Evolutionary conservation across 2,888 invertebrate species (phyloP).

Genomic region (Drosophila cognata): DNA sequence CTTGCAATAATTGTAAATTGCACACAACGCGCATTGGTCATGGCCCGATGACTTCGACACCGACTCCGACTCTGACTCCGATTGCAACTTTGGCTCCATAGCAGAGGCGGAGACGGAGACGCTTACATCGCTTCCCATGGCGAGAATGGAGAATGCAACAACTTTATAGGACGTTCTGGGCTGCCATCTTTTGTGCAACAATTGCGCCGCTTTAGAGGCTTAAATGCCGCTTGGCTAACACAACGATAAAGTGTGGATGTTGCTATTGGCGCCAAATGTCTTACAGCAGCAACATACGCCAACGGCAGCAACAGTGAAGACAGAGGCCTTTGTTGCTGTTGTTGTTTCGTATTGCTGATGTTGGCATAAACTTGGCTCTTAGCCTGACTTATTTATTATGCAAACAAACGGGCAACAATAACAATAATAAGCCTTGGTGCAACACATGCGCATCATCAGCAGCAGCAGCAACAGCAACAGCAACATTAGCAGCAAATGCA

Average conservation of each 20-base stretch:
- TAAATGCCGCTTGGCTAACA: constrained; percentile 35
- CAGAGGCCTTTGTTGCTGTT: neutral
- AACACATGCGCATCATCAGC: constrained; percentile 44
- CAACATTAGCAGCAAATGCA: constrained; percentile 17
- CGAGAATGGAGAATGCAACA: constrained; percentile 22
- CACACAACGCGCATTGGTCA: constrained; percentile 44
- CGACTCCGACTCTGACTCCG: neutral
- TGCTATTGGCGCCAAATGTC: constrained; percentile 41
- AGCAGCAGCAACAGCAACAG: constrained; percentile 31
- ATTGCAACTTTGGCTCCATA: neutral
- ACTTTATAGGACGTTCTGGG: constrained; percentile 13
- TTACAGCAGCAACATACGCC: constrained; percentile 26
- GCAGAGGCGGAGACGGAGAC: neutral
- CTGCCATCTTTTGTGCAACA: constrained; percentile 26
- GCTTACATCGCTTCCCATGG: constrained; percentile 28
- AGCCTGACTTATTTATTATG: constrained; percentile 52
- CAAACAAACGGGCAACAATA: constrained; percentile 44
- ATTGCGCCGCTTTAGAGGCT: constrained; percentile 29
- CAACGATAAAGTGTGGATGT: constrained; percentile 23
- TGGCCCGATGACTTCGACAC: constrained; percentile 27
- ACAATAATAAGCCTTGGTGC: constrained; percentile 35
- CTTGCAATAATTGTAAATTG: constrained; percentile 59
- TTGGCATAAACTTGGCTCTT: constrained; percentile 49
- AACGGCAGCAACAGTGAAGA: neutral
- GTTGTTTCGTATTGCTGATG: constrained; percentile 38